These are phyloP conservation scores for Romanogobio albipinnatus DNA, from an alignment of 2,113 vertebrate species.

Conservation along the genomic window DNA sequence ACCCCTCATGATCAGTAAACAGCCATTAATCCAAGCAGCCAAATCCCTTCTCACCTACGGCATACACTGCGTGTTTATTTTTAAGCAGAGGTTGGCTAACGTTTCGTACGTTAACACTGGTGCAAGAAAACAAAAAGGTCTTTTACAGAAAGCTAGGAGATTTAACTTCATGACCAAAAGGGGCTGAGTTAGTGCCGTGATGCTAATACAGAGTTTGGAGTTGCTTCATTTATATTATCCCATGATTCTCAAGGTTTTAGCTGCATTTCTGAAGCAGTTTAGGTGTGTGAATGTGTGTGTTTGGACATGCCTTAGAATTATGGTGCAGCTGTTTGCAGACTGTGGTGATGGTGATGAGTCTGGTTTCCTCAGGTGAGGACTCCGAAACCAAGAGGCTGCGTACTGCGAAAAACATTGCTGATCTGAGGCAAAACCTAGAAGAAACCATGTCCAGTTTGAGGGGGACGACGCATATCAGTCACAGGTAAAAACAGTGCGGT, in stretches of 20 bases:
- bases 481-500: constrained; percentile 67
- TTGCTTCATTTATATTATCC: constrained; percentile 5
- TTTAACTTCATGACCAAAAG: constrained; percentile 8
- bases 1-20: constrained; percentile 47
- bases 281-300: constrained; percentile 41
- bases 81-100: constrained; percentile 16
- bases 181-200: background rate
- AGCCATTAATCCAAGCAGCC: constrained; percentile 43
- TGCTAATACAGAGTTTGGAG: background rate
- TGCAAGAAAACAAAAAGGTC: constrained; percentile 35
- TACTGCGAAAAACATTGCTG: constrained; percentile 88
- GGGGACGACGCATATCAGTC: constrained; percentile 83
- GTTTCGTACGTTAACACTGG: constrained; percentile 9
- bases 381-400: constrained; percentile 81
- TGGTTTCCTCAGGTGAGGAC: constrained; percentile 78
- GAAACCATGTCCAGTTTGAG: constrained; percentile 90
- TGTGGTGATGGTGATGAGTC: constrained; percentile 27
- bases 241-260: constrained; percentile 8
- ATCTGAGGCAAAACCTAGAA: constrained; percentile 89
- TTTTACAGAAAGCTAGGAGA: constrained; percentile 7
- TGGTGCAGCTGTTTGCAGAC: constrained; percentile 16
- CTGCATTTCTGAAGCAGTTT: constrained; percentile 29
- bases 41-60: constrained; percentile 49
- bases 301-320: constrained; percentile 37
- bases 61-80: constrained; percentile 48